phyloP scores from a whole-genome alignment of 1,140 invertebrate genomes.

The Hypothenemus hampei region DNA sequence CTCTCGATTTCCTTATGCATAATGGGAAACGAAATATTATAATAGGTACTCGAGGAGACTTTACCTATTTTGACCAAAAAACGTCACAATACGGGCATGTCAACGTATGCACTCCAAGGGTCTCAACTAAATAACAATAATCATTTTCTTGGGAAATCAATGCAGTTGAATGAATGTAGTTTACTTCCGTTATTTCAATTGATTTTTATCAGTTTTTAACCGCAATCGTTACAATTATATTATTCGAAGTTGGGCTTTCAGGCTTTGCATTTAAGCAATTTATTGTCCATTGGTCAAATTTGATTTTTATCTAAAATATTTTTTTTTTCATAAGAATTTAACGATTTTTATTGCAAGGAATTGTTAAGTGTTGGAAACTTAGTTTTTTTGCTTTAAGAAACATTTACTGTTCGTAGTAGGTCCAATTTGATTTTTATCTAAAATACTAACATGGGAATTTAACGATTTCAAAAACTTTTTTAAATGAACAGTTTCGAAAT shows the following conservation, averaged over 20 bases:
- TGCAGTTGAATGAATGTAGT: constrained; percentile 1
- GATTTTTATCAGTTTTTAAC: constrained; percentile 13
- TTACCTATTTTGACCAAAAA: constrained; percentile 27
- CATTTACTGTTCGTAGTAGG: too few species aligned
- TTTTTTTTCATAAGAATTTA: too few species aligned
- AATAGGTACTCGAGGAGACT: constrained; percentile 15
- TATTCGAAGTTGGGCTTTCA: background rate
- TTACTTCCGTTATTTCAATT: constrained; percentile 11
- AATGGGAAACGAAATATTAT: constrained; percentile 24
- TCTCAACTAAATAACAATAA: background rate
- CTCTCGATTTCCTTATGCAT: constrained; percentile 13
- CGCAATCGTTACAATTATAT: background rate
- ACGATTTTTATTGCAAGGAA: too few species aligned
- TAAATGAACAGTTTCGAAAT: too few species aligned
- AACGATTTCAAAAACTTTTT: too few species aligned
- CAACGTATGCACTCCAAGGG: constrained; percentile 13
- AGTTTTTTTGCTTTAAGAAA: too few species aligned
- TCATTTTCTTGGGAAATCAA: constrained; percentile 5
- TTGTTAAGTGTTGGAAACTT: too few species aligned
- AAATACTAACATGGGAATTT: too few species aligned
- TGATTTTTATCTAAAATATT: constrained; percentile 6
- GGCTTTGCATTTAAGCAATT: background rate
- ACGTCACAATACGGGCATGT: constrained; percentile 24
- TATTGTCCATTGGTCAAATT: constrained; percentile 18
- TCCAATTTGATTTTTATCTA: too few species aligned